Base-by-base conservation (phyloP, 2,888 invertebrate species). In the Chironomus riparius region DNA sequence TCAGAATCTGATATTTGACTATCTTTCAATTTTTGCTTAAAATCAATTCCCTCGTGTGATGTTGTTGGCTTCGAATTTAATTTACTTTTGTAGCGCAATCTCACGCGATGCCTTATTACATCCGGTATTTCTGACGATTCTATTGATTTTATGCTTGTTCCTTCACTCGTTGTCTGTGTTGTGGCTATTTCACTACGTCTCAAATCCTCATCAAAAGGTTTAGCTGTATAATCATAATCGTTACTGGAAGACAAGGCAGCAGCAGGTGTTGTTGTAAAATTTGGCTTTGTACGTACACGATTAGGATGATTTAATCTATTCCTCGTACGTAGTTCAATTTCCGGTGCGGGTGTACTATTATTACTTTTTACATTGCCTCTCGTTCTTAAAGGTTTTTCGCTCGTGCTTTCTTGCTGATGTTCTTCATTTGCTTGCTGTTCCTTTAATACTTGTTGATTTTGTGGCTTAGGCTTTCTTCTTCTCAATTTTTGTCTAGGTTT, bases 11-110 rank as follows among this genome's bases (percentile, higher is more conserved):
- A 65, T 15, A 68, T 74, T 48, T 47, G 47, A 47, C 24, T 70
- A 48, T 70, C 48, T 47, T 13, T 38, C 71, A 48, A 22, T 21
- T 50, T 71, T 24, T 12, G n/a, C 50, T 70, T 70, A 50, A 56
- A 56, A 3, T 70, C 24, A 56, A 13, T 18, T 18, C 62, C 21
- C 13, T 47, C 65, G 13, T 65, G 38, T 24, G 62, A 22, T 65
- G 56, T 21, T n/a, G 50, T 24, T 56, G 22, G 12, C 21, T 65
- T 65, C 12, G 65, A 6, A 65, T 65, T 65, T 12, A 74, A 48
- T 68, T 74, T 74, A 28, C 15, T 74, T 15, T 68, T 74, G 48
- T 74, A 74, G n/a, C 74, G 74, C 12, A 74, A 47, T 68, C 62
- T 61, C 12, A 72, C 72, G 13, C 74, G 74, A 21, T 47, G 50